Evolutionary conservation across 92 coral and sea anemone species (phyloP), one percentile per base, ranked within the genome.

Genomic region (Pocillopora grandis): DNA sequence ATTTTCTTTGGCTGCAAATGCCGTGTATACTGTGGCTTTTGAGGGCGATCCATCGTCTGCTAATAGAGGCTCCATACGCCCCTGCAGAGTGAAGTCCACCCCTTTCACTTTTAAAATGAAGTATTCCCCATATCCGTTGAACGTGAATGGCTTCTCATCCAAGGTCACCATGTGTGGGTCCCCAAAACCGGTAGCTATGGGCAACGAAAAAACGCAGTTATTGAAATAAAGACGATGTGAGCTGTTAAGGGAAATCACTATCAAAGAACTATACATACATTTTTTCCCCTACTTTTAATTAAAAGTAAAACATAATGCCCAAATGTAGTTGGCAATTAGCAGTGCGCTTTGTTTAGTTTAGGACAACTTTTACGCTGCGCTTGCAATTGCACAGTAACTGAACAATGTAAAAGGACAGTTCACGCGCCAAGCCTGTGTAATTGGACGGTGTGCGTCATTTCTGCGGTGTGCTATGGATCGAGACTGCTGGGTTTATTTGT

Each of bases 131-230:
- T 80, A 71, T 10, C 98, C 98, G 56, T 95, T 95, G 71, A 95
- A 95, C 3, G 98, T 95, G 90, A 93, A 95, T 17, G 88, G 90
- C 31, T 92, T 89, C 8, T 94, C 98, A 74, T 95, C 98, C 33
- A 95, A 89, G 2, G 98, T 95, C 76, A 95, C 89, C 91, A 95
- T 84, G 67, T 95, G 98, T 11, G 98, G 98, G 71, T 95, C 98
- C 27, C 98, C 98, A 79, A 93, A 95, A 16, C 91, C 91, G 52
- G 94, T 90, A 3, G 98, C 98, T 36, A 69, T 37, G 72, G 62
- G 55, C 5, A 27, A 59, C 13, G 23, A 15, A n/a, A 59, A 1
- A 70, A 11, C 72, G 48, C 31, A 21, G 21, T 27, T n/a, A 48
- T 37, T 42, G n/a, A 36, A 2, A 19, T 0, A 35, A n/a, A 49